phyloP scores from a whole-genome alignment of 2,797 vertebrate genomes.

The Sciaenops ocellatus region DNA sequence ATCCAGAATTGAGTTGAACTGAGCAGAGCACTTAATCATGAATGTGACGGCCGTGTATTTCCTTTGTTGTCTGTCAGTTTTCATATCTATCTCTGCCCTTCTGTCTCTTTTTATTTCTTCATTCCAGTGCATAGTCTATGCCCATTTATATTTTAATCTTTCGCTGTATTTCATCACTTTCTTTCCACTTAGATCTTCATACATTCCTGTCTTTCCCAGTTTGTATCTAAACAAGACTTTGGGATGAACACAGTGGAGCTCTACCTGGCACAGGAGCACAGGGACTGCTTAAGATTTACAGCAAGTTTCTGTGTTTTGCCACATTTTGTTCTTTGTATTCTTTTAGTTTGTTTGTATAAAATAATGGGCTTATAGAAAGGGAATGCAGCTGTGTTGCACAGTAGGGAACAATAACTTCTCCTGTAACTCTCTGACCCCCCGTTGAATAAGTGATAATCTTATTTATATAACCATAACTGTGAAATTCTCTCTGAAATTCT shows the following conservation, averaged over 20 bases:
- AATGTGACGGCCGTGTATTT: slow-evolving; percentile 31
- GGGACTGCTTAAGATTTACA: slow-evolving; percentile 14
- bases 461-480: slow-evolving; percentile 41
- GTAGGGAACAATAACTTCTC: slow-evolving; percentile 20
- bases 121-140: neutral
- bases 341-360: slow-evolving; percentile 15
- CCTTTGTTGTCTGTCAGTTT: slow-evolving; percentile 34
- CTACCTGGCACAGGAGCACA: neutral
- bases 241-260: neutral
- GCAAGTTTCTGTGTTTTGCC: slow-evolving; percentile 5
- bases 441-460: slow-evolving; percentile 49
- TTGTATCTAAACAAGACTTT: slow-evolving; percentile 5
- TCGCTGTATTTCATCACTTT: slow-evolving; percentile 35
- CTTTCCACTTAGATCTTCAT: slow-evolving; percentile 10
- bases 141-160: slow-evolving; percentile 19
- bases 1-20: slow-evolving; percentile 29
- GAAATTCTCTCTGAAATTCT: no score
- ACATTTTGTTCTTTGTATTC: slow-evolving; percentile 19
- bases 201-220: slow-evolving; percentile 8
- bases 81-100: slow-evolving; percentile 19
- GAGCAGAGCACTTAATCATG: slow-evolving; percentile 41
- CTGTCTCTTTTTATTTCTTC: slow-evolving; percentile 20
- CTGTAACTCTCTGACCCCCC: slow-evolving; percentile 4
- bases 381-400: slow-evolving; percentile 13
- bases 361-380: slow-evolving; percentile 22